Evolutionary conservation across 1,140 invertebrate species (phyloP), one percentile per base, ranked within the genome.

Genomic region (Zaprionus africanus): DNA sequence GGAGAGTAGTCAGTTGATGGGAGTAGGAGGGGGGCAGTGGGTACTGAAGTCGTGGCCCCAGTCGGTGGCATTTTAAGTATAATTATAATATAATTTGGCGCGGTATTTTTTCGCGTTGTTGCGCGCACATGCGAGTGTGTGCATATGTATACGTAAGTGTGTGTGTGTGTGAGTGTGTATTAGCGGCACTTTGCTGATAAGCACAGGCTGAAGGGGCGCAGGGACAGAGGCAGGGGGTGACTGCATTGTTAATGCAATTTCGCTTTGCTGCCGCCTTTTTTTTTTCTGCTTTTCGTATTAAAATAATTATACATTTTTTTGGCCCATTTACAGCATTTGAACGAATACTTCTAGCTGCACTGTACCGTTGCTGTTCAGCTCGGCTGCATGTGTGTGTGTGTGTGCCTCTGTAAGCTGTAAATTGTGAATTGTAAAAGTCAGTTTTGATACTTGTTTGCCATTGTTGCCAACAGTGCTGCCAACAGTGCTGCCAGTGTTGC

Each of bases 71-170:
- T 88, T 88, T 88, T 90, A 84, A 90, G 90, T 88, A 88, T 88
- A 88, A 88, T 88, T 88, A 88, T 88, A 88, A 90, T 88, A 88
- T 90, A 84, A 88, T 88, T 88, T 88, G 85, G 84, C 61, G 68
- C 78, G 75, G 84, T 63, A 87, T 88, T 88, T 87, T 76, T 88
- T 88, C 73, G 76, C 67, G 36, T 73, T 70, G 46, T 24, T 66
- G 66, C 43, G 19, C 15, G 26, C 17, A 49, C 57, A 28, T 65
- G 56, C 64, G 51, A 76, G 61, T 61, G 41, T 58, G 22, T 53
- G 67, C 41, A 61, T 79, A 24, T 79, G 49, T 58, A 19, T 76
- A n/a, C 56, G 17, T 66, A 19, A 56, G 59, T 75, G 43, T 71
- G 43, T 72, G 43, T 72, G 22, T 22, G 22, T 22, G 22, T 22